These are phyloP conservation scores for Danaus melanippus DNA, from an alignment of 1,140 invertebrate genomes.

Conservation along the genomic window DNA sequence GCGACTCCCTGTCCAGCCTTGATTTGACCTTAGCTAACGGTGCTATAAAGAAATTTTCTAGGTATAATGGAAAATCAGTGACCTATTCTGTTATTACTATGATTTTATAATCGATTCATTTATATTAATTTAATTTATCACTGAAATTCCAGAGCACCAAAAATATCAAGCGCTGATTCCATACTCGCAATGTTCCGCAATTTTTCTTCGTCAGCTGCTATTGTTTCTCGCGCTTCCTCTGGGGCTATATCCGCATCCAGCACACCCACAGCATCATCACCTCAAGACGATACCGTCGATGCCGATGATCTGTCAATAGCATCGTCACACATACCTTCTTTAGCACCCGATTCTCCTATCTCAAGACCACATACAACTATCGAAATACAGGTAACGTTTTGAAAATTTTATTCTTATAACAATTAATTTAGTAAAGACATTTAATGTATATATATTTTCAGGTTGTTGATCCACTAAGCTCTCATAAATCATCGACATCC, in stretches of 20 bases:
- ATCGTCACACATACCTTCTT: slow-evolving; percentile 73
- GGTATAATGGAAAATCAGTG: slow-evolving; percentile 25
- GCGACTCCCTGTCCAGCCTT: slow-evolving; percentile 79
- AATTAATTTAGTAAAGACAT: background rate
- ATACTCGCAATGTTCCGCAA: slow-evolving; percentile 82
- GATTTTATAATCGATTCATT: slow-evolving; percentile 10
- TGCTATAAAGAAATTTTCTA: slow-evolving; percentile 62
- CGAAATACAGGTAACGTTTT: slow-evolving; percentile 72
- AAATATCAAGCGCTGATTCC: slow-evolving; percentile 81
- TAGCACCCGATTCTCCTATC: slow-evolving; percentile 74
- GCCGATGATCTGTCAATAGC: slow-evolving; percentile 76
- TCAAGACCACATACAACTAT: slow-evolving; percentile 68
- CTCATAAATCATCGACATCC: slow-evolving; percentile 71
- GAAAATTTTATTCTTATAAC: background rate
- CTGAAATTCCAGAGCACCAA: slow-evolving; percentile 49
- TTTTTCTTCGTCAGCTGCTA: slow-evolving; percentile 74
- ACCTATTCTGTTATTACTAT: background rate
- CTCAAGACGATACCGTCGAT: slow-evolving; percentile 77
- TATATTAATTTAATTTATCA: slow-evolving; percentile 10
- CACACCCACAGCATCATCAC: slow-evolving; percentile 78
- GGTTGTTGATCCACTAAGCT: slow-evolving; percentile 77
- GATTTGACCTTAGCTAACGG: slow-evolving; percentile 73
- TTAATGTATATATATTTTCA: slow-evolving; percentile 21
- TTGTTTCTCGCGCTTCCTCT: slow-evolving; percentile 71
- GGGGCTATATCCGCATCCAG: slow-evolving; percentile 74